Conservation (phyloP, 1,140 invertebrate genomes). For the Drosophila arizonae region DNA sequence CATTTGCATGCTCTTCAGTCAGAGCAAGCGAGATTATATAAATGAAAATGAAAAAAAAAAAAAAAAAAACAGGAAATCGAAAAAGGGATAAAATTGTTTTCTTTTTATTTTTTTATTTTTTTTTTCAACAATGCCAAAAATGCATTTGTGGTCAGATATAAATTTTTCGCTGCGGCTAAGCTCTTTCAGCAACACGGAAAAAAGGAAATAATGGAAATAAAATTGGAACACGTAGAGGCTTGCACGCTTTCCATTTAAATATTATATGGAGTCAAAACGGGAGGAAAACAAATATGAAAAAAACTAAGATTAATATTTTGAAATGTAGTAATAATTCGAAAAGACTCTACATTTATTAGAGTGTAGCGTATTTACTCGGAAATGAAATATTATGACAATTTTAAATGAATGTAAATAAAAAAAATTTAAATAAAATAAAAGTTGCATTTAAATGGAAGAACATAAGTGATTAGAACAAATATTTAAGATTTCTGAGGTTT, state of each 20-base stretch:
- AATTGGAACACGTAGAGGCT: too few species aligned
- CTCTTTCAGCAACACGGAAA: neutral
- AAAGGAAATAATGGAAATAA: neutral
- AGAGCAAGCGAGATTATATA: neutral
- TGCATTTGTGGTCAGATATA: neutral
- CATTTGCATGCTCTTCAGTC: slow-evolving; percentile 18
- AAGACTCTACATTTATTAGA: neutral
- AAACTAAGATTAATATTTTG: neutral
- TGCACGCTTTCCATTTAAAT: too few species aligned
- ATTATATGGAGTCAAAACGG: too few species aligned
- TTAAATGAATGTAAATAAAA: neutral
- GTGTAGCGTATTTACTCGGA: slow-evolving; percentile 3
- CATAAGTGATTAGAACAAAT: too few species aligned
- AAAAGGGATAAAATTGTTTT: neutral
- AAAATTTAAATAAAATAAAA: neutral
- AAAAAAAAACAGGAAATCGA: neutral
- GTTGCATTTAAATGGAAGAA: neutral
- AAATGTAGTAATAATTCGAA: neutral
- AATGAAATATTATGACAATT: slow-evolving; percentile 33
- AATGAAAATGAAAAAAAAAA: slow-evolving; percentile 2
- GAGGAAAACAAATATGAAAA: neutral
- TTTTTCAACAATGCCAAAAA: neutral
- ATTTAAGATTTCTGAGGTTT: too few species aligned
- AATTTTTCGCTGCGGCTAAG: neutral
- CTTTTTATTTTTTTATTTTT: too few species aligned